Evolutionary conservation across 2,888 invertebrate genomes (phyloP).

Genomic region (Xestoiulus laeticollis): DNA sequence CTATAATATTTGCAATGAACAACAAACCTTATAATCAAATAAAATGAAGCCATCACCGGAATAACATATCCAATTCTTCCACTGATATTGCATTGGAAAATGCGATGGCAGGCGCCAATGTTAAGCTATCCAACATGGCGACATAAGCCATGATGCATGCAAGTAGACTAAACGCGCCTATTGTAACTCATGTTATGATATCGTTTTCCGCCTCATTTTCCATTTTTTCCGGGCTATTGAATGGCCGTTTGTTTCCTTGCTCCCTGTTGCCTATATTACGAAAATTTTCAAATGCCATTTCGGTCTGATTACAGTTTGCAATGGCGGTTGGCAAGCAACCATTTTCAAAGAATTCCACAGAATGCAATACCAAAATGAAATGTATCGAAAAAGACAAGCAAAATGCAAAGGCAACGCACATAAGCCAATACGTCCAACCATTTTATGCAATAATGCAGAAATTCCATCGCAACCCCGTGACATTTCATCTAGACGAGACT

Average conservation of each 20-base stretch:
- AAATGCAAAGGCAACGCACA: too few species aligned
- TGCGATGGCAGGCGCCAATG: not conserved
- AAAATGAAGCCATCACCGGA: not conserved
- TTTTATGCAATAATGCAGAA: too few species aligned
- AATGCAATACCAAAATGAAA: not conserved
- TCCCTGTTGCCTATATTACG: not conserved
- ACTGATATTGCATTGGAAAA: not conserved
- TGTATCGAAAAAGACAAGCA: not conserved
- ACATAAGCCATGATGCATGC: not conserved
- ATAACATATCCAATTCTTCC: not conserved
- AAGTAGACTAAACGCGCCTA: not conserved
- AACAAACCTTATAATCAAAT: not conserved
- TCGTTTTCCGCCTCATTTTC: not conserved
- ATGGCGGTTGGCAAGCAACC: not conserved
- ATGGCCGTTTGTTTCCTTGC: not conserved
- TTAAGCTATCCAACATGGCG: not conserved
- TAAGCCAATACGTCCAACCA: too few species aligned
- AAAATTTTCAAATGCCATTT: not conserved
- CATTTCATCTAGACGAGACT: not conserved
- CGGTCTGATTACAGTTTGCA: not conserved
- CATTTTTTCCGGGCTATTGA: not conserved
- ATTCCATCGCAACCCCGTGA: not conserved
- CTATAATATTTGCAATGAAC: not conserved
- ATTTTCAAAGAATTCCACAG: not conserved
- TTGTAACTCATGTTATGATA: not conserved